A percentile compares a stretch with the other conserved stretches of the same genome.
These are phyloP conservation scores for Nomada goodeniana DNA, from an alignment of 2,888 invertebrate species.

Conservation along the genomic window DNA sequence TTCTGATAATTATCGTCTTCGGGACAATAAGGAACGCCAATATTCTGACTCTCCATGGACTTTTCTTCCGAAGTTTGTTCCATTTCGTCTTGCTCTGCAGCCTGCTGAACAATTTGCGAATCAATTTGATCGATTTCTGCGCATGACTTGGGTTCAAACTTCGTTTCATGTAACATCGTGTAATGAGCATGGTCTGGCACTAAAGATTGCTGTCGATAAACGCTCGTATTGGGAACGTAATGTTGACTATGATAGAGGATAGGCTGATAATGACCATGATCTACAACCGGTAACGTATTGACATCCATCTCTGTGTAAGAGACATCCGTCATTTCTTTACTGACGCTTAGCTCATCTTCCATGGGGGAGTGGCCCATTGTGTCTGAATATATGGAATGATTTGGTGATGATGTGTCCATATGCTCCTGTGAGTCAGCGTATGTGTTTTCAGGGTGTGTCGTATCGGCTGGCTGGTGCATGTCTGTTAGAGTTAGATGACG, in stretches of 20 bases:
- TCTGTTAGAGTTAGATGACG: slow-evolving; percentile 83
- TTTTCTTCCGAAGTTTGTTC: slow-evolving; percentile 62
- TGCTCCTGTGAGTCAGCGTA: slow-evolving; percentile 81
- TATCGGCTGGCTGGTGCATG: slow-evolving; percentile 83
- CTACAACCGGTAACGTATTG: slow-evolving; percentile 71
- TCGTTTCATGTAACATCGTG: slow-evolving; percentile 64
- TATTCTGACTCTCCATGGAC: slow-evolving; percentile 48
- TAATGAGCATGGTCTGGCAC: slow-evolving; percentile 75
- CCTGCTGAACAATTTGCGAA: slow-evolving; percentile 48
- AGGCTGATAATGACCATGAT: slow-evolving; percentile 77
- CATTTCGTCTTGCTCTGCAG: slow-evolving; percentile 47
- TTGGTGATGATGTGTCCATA: slow-evolving; percentile 82
- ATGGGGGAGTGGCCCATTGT: slow-evolving; percentile 75
- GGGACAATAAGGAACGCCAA: slow-evolving; percentile 59
- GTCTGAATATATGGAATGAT: slow-evolving; percentile 83
- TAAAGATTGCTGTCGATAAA: slow-evolving; percentile 78
- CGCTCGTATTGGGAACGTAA: slow-evolving; percentile 71
- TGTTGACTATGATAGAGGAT: slow-evolving; percentile 77
- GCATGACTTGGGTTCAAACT: slow-evolving; percentile 53
- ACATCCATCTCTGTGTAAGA: slow-evolving; percentile 71
- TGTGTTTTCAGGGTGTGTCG: slow-evolving; percentile 83
- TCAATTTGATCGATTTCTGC: slow-evolving; percentile 40
- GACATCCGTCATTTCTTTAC: slow-evolving; percentile 71
- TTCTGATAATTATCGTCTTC: slow-evolving; percentile 70
- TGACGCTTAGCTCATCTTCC: slow-evolving; percentile 75